Percentiles rank a stretch among this genome's conserved stretches.
phyloP scores from a whole-genome alignment of 2,888 invertebrate genomes.

The Prenolepis imparis region DNA sequence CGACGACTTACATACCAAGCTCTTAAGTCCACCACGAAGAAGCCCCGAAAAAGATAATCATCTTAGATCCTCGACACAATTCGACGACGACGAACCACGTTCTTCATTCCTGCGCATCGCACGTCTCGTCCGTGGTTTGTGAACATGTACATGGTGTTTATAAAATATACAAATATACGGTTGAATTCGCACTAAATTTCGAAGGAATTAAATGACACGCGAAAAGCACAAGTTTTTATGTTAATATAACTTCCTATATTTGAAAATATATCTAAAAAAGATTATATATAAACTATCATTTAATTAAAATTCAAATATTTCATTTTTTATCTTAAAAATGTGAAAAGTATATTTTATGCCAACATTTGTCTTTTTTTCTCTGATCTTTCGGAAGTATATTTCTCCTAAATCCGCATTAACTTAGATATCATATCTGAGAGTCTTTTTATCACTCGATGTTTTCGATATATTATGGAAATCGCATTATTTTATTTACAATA shows the following conservation, averaged over 20 bases:
- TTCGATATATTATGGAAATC: neutral
- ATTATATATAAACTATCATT: neutral
- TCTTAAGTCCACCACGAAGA: neutral
- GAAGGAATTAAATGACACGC: neutral
- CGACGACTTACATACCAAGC: neutral
- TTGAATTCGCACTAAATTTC: neutral
- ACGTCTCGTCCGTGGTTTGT: conserved; percentile 66
- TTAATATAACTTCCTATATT: neutral
- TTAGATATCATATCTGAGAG: neutral
- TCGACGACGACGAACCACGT: conserved; percentile 78
- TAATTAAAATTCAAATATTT: too few relatives aligned
- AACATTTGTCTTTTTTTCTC: neutral
- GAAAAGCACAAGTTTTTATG: neutral
- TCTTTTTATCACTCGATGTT: neutral
- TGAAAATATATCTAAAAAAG: neutral
- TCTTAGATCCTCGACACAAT: conserved; percentile 83
- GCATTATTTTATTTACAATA: neutral
- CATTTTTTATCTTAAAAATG: too few relatives aligned
- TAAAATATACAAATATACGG: conserved; percentile 20
- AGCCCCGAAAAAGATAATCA: conserved; percentile 59
- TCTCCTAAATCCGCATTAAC: neutral
- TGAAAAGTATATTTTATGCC: too few relatives aligned
- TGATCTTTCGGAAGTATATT: neutral
- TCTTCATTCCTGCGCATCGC: conserved; percentile 80
- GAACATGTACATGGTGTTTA: neutral